Conservation (phyloP, 1,140 invertebrate species). For the Tetramorium parvispinum region DNA sequence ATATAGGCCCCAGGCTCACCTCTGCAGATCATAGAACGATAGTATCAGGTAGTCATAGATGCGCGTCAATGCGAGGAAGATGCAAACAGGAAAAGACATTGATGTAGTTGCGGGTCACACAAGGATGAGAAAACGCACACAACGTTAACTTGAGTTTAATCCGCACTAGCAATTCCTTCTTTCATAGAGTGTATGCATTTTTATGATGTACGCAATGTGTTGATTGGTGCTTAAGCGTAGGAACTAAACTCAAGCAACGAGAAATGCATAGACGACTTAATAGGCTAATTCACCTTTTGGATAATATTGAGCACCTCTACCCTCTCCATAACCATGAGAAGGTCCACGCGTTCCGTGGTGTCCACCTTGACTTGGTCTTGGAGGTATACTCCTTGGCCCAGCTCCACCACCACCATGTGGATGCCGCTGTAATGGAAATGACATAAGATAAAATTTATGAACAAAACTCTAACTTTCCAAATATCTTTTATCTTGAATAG, state of each 20-base stretch:
- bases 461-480: not conserved
- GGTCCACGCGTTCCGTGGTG: slow-evolving; percentile 85
- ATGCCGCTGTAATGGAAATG: slow-evolving; percentile 76
- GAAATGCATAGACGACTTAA: slow-evolving; percentile 49
- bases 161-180: slow-evolving; percentile 4
- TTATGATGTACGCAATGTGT: slow-evolving; percentile 34
- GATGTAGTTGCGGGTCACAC: slow-evolving; percentile 75
- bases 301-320: slow-evolving; percentile 90
- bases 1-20: slow-evolving; percentile 84
- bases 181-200: slow-evolving; percentile 27
- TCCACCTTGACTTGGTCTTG: slow-evolving; percentile 78
- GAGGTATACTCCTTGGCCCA: slow-evolving; percentile 86
- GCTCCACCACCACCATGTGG: slow-evolving; percentile 84
- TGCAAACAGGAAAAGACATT: slow-evolving; percentile 85
- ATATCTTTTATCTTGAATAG: not conserved
- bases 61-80: slow-evolving; percentile 84
- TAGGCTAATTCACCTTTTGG: slow-evolving; percentile 87
- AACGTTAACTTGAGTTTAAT: slow-evolving; percentile 72
- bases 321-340: slow-evolving; percentile 89
- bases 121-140: slow-evolving; percentile 59
- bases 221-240: slow-evolving; percentile 11
- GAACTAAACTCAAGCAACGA: slow-evolving; percentile 73
- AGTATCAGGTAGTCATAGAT: slow-evolving; percentile 83
- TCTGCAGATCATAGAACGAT: slow-evolving; percentile 85
- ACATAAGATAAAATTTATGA: not conserved